Conservation (phyloP, 37 sponge, comb jelly and placozoan genomes). For the Haliclona indistincta region DNA sequence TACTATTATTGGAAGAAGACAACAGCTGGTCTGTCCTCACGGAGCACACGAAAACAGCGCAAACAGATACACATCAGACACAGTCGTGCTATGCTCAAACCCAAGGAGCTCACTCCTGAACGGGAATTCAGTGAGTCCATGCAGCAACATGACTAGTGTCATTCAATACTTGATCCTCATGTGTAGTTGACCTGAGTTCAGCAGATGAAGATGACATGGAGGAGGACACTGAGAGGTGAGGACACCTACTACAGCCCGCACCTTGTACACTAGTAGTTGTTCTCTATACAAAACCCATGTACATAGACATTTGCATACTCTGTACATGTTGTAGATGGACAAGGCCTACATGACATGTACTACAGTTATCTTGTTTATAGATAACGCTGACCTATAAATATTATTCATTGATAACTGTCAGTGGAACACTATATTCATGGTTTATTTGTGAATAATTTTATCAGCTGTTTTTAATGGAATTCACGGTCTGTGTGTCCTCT, state of each 20-base stretch:
- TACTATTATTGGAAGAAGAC: constrained; percentile 90
- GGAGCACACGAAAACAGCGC: constrained; percentile 62
- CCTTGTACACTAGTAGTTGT: too few relatives aligned
- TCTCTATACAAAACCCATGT: too few relatives aligned
- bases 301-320: too few relatives aligned
- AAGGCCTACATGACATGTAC: too few relatives aligned
- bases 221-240: constrained; percentile 27
- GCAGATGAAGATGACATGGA: constrained; percentile 62
- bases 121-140: constrained; percentile 62
- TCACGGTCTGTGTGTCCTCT: too few relatives aligned
- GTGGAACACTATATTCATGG: background rate
- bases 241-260: too few relatives aligned
- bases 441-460: too few relatives aligned
- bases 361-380: too few relatives aligned
- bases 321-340: too few relatives aligned
- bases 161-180: background rate
- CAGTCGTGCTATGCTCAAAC: constrained; percentile 41
- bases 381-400: too few relatives aligned
- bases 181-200: constrained; percentile 61
- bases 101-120: constrained; percentile 31
- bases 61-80: constrained; percentile 66
- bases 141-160: background rate
- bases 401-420: background rate
- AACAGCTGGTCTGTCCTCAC: constrained; percentile 63
- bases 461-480: too few relatives aligned